Conservation (phyloP, 2,797 vertebrate species). For the Hoplostethus mediterraneus region DNA sequence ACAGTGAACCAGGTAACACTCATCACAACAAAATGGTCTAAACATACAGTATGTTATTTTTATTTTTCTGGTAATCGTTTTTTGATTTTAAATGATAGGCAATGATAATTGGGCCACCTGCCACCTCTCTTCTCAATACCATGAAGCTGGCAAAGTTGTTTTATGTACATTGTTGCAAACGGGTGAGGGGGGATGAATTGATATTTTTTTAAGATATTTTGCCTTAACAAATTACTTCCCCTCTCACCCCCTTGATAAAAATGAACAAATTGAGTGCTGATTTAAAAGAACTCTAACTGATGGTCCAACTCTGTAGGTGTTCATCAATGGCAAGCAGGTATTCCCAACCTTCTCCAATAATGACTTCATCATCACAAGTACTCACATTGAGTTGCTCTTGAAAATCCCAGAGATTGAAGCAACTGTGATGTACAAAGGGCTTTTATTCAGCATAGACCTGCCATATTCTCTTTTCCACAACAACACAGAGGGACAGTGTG, state of each 20-base stretch:
- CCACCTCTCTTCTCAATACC: not conserved
- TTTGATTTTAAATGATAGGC: slow-evolving; percentile 1
- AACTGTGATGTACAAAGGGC: slow-evolving; percentile 84
- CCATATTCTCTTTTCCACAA: slow-evolving; percentile 84
- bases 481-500: slow-evolving; percentile 96
- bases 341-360: slow-evolving; percentile 82
- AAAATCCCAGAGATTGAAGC: slow-evolving; percentile 83
- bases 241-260: not conserved
- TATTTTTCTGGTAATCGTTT: not conserved
- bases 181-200: not conserved
- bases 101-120: not conserved
- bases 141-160: not conserved
- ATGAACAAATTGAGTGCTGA: too few relatives aligned
- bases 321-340: slow-evolving; percentile 79
- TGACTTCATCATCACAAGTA: slow-evolving; percentile 83
- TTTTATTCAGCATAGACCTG: slow-evolving; percentile 85
- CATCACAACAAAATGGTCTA: not conserved
- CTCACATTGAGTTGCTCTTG: slow-evolving; percentile 83
- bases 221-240: not conserved
- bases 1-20: slow-evolving; percentile 67
- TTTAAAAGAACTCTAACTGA: not conserved
- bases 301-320: slow-evolving; percentile 80
- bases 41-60: not conserved
- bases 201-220: not conserved
- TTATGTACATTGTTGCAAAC: not conserved